Conservation (phyloP, 2,888 invertebrate species). For the Fragum sueziense region DNA sequence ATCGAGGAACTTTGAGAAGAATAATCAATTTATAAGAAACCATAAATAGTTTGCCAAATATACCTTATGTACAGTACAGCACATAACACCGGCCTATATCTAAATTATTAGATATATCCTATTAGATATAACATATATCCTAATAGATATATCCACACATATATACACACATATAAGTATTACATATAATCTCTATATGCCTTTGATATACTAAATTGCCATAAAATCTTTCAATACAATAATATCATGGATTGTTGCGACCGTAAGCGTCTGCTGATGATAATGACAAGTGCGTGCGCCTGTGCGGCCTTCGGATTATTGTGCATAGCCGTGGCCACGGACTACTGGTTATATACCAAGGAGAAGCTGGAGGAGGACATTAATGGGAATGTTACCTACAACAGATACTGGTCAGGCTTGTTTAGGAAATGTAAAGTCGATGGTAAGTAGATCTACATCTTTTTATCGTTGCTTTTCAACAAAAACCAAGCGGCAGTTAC, state of each 20-base stretch:
- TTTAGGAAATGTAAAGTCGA: conserved; percentile 79
- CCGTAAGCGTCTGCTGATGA: conserved; percentile 79
- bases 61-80: too few species aligned
- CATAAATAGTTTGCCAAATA: too few species aligned
- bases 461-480: background rate
- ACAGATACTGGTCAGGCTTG: conserved; percentile 76
- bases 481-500: too few species aligned
- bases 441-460: conserved; percentile 64
- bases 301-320: conserved; percentile 81
- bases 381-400: conserved; percentile 65
- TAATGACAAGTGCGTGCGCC: conserved; percentile 81
- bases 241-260: conserved; percentile 80
- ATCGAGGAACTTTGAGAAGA: background rate
- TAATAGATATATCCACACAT: background rate
- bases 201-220: background rate
- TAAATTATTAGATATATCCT: too few species aligned
- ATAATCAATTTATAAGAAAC: background rate
- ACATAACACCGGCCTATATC: too few species aligned
- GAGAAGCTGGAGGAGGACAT: conserved; percentile 70
- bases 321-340: conserved; percentile 81
- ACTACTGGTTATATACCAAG: conserved; percentile 81
- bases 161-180: background rate
- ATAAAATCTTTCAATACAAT: conserved; percentile 12
- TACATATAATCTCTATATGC: background rate
- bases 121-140: background rate